These are phyloP conservation scores for Gallinago jamesoni DNA, from an alignment of 2,113 vertebrate genomes.

Conservation along the genomic window DNA sequence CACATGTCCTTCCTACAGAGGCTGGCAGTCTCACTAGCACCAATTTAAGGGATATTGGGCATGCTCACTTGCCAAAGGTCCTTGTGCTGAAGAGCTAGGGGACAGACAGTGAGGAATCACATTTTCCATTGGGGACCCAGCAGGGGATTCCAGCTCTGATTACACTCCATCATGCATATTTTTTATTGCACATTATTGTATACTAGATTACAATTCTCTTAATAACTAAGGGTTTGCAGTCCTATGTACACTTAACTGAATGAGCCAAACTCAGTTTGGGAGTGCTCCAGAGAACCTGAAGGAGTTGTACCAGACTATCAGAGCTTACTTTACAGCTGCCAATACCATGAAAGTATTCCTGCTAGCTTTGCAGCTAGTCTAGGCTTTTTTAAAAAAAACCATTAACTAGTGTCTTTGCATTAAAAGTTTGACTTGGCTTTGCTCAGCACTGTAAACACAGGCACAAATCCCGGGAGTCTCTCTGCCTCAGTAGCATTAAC, in stretches of 20 bases:
- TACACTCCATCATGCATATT: neutral
- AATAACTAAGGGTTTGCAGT: neutral
- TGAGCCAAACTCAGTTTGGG: neutral
- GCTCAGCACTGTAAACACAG: neutral
- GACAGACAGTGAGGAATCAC: neutral
- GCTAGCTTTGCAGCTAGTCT: neutral
- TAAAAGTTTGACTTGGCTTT: conserved; percentile 44
- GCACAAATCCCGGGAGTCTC: neutral
- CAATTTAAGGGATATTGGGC: neutral
- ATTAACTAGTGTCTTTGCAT: conserved; percentile 33
- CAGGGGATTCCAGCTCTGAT: neutral
- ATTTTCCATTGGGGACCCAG: neutral
- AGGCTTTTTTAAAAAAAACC: conserved; percentile 14
- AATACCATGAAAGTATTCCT: neutral
- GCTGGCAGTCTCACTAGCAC: neutral
- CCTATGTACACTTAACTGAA: neutral
- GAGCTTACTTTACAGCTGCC: neutral
- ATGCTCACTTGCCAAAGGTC: neutral
- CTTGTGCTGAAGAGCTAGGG: neutral
- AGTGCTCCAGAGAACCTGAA: conserved; percentile 26
- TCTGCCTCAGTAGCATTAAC: neutral
- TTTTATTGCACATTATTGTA: neutral
- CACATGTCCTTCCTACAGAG: neutral
- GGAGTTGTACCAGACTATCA: neutral
- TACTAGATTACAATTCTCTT: neutral